Evolutionary conservation across 2,888 invertebrate species (phyloP).

Genomic region (Furcula furcula): DNA sequence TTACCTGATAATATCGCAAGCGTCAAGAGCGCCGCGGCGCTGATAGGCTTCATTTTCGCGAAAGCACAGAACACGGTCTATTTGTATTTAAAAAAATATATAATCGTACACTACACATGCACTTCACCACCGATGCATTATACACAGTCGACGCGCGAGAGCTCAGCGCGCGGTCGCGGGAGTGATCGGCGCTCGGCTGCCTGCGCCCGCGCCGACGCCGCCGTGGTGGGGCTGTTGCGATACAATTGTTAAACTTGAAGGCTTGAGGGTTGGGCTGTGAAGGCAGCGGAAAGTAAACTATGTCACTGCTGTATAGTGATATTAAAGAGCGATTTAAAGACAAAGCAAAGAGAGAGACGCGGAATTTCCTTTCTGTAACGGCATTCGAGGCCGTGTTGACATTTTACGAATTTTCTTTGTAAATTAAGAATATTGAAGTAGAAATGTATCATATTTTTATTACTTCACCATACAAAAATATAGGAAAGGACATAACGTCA

Average conservation of each 20-base stretch:
- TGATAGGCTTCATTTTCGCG: conserved; percentile 62
- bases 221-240: conserved; percentile 49
- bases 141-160: conserved; percentile 66
- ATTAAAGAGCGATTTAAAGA: no score
- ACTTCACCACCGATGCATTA: conserved; percentile 74
- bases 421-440: no score
- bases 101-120: conserved; percentile 61
- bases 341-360: no score
- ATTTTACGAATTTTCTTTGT: no score
- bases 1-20: conserved; percentile 68
- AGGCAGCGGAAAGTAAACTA: conserved; percentile 19
- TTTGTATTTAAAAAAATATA: conserved; percentile 34
- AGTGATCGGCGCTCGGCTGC: conserved; percentile 38
- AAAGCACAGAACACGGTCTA: conserved; percentile 50
- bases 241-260: conserved; percentile 49
- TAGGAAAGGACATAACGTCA: no score
- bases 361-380: no score
- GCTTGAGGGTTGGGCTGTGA: conserved; percentile 25
- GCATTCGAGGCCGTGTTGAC: no score
- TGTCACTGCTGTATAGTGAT: background rate
- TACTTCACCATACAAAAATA: no score
- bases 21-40: conserved; percentile 57
- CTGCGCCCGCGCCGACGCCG: conserved; percentile 22
- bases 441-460: no score
- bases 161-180: conserved; percentile 69